phyloP scores from a whole-genome alignment of 1,140 invertebrate genomes.

The Drosophila gunungcola region DNA sequence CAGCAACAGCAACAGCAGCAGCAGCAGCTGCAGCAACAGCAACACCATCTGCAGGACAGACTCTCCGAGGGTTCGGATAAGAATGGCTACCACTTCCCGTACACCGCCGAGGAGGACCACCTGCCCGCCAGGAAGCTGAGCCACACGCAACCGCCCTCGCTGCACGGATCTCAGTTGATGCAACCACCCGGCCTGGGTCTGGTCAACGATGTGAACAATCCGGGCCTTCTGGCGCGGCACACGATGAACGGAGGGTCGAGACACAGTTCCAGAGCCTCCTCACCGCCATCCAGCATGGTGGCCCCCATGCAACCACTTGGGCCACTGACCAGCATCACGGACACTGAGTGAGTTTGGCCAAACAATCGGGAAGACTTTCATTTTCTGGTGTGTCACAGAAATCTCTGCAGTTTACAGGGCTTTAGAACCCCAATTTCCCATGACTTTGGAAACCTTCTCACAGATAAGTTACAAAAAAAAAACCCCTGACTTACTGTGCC shows the following conservation, averaged over 20 bases:
- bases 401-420: neutral
- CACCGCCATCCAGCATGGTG: slow-evolving; percentile 77
- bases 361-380: too few species aligned
- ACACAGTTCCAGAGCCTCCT: slow-evolving; percentile 75
- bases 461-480: neutral
- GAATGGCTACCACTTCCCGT: slow-evolving; percentile 92
- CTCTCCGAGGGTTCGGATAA: slow-evolving; percentile 90
- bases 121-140: slow-evolving; percentile 85
- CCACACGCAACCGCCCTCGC: slow-evolving; percentile 54
- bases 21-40: slow-evolving; percentile 85
- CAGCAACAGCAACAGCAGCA: slow-evolving; percentile 88
- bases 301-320: slow-evolving; percentile 86
- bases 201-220: slow-evolving; percentile 86
- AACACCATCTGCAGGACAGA: slow-evolving; percentile 86
- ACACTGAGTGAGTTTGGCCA: slow-evolving; percentile 86
- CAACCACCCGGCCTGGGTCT: slow-evolving; percentile 49
- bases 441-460: neutral
- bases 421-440: too few species aligned
- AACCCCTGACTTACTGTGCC: neutral
- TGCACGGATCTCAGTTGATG: slow-evolving; percentile 82
- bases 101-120: slow-evolving; percentile 88
- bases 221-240: slow-evolving; percentile 84
- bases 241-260: slow-evolving; percentile 84
- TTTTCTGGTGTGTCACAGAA: slow-evolving; percentile 5
- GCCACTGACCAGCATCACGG: slow-evolving; percentile 87